Evolutionary conservation across 2,797 vertebrate species (phyloP), one percentile per base, ranked within the genome.

Genomic region (Bufotes viridis): DNA sequence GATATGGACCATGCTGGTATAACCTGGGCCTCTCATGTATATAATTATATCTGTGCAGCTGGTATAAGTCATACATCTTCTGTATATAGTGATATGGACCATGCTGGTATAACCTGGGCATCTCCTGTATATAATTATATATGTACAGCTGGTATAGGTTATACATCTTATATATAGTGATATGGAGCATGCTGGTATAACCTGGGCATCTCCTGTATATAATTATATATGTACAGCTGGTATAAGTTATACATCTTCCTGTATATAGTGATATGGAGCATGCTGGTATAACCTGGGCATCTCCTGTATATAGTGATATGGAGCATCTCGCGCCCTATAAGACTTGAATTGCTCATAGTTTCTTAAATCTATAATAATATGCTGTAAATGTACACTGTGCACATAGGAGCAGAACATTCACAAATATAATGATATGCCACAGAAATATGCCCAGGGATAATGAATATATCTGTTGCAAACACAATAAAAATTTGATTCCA

Each of bases 391-490:
- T 83, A 57, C 29, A 13, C 81, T 69, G 81, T 24, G 51, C 57
- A 78, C 72, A 55, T 88, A 88, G 79, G 58, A 70, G 13, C 14
- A 60, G 53, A 55, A 24, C 82, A 84, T 18, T 84, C 75, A 60
- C 75, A 82, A 84, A 24, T 80, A 53, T 72, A 88, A 84, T 74
- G 57, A 42, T 26, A 63, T 24, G 51, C 11, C n/a, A 55, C 75
- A 55, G 49, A 78, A 55, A 22, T 78, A 24, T 75, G 29, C 60
- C n/a, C 26, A 78, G 63, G 84, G 26, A 57, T 84, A 84, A 88
- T 88, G 82, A 78, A 84, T 84, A 72, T 22, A 84, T 88, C 67
- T 51, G 49, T 3, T 70, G 53, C 17, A 84, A 88, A 80, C 29
- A 58, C n/a, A 79, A 58, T 70, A 80, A 61, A 34, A 72, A 58